These are phyloP conservation scores for Momotus momota DNA, from an alignment of 2,797 vertebrate genomes.

Conservation along the genomic window DNA sequence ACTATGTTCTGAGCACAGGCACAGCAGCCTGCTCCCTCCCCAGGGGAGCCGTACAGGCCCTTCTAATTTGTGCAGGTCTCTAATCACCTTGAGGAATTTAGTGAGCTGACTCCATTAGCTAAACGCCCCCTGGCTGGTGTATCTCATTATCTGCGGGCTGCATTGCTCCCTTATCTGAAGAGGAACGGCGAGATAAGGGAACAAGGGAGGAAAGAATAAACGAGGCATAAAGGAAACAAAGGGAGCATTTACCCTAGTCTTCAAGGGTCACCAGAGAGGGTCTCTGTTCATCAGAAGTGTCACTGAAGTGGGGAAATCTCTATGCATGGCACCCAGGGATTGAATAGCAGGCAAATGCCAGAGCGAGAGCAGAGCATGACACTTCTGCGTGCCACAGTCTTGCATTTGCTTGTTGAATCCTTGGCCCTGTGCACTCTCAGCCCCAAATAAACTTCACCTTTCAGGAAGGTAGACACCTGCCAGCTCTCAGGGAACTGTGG, in stretches of 20 bases:
- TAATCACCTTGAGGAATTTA: conserved; percentile 40
- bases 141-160: conserved; percentile 3
- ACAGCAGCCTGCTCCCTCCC: not conserved
- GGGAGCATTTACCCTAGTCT: not conserved
- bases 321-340: accelerated
- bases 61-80: not conserved
- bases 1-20: not conserved
- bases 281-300: not conserved
- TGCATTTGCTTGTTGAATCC: not conserved
- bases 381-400: not conserved
- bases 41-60: not conserved
- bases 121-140: conserved; percentile 27
- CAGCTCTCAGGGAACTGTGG: not conserved
- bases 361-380: not conserved
- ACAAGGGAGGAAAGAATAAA: conserved; percentile 16
- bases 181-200: conserved; percentile 26
- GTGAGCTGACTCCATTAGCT: not conserved
- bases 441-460: not conserved
- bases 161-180: conserved; percentile 54
- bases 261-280: conserved; percentile 25
- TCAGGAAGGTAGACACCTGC: not conserved
- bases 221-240: not conserved
- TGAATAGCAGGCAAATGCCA: not conserved
- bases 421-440: not conserved
- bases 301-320: not conserved